Evolutionary conservation across 2,888 invertebrate species (phyloP).

Genomic region (Dione juno): DNA sequence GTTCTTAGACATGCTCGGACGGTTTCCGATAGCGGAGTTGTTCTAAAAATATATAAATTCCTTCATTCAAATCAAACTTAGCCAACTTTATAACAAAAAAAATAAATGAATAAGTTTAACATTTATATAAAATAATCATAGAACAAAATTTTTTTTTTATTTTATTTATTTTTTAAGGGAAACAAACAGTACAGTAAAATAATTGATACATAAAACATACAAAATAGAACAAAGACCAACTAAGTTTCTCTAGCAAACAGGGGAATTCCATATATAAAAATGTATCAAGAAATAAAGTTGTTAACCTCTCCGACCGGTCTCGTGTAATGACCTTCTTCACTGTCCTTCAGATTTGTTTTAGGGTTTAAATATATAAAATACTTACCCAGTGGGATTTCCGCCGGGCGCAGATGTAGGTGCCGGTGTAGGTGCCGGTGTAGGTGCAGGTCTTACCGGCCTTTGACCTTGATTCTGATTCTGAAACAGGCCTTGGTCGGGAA

Average conservation of each 20-base stretch:
- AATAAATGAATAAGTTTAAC: neutral
- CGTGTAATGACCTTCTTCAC: neutral
- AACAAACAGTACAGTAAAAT: too few relatives aligned
- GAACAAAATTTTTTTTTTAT: too few relatives aligned
- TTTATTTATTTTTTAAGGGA: too few relatives aligned
- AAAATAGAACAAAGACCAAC: too few relatives aligned
- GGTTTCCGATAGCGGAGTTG: conserved; percentile 19
- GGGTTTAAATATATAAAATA: neutral
- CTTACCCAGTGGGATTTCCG: conserved; percentile 31
- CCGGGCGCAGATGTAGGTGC: conserved; percentile 26
- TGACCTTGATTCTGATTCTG: conserved; percentile 20
- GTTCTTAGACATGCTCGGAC: conserved; percentile 50
- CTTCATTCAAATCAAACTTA: neutral
- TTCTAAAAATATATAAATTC: conserved; percentile 32
- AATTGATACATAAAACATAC: too few relatives aligned
- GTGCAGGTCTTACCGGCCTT: conserved; percentile 24
- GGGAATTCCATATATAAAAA: conserved; percentile 17
- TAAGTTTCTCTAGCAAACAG: too few relatives aligned
- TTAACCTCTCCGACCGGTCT: conserved; percentile 7
- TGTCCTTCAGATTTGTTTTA: conserved; percentile 9
- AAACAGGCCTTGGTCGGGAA: conserved; percentile 28
- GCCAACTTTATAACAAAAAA: neutral
- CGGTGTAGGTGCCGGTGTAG: conserved; percentile 23
- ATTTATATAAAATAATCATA: neutral
- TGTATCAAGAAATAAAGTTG: conserved; percentile 13